Evolutionary conservation across 1,140 invertebrate species (phyloP), one percentile per base, ranked within the genome.

Genomic region (Aethina tumida): DNA sequence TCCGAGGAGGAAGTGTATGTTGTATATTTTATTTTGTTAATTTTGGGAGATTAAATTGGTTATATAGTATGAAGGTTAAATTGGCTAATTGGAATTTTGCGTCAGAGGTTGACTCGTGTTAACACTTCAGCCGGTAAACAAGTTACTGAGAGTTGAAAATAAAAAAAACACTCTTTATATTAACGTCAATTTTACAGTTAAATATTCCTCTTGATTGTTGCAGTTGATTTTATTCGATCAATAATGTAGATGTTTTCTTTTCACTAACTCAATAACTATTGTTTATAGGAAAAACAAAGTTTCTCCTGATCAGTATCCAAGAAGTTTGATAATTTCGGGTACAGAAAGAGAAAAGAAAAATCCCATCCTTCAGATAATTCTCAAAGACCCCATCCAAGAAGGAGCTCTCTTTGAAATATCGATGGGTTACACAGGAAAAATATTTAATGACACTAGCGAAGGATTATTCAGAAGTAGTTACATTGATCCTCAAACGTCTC

Each of bases 381-480:
- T 81, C 0, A 66, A 73, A 10, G 70, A 69, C 35, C 56, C 66
- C n/a, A 39, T 74, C 1, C 68, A 66, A 16, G 29, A 54, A 12
- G 67, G 65, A 0, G 59, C 64, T 0, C 56, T 58, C 12, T 73
- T 70, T 7, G 50, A 70, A 35, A 44, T 82, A 4, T 64, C 69
- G 34, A 65, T 81, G 13, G 62, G 53, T 2, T 82, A 74, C 47
- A 60, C 63, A 15, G 78, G 77, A 9, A 67, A 64, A 26, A 55
- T 81, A 35, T 70, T 68, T 45, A 72, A 67, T 3, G 64, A 65
- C 2, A 65, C 55, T 1, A 68, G 68, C 1, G 70, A 73, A 34
- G 77, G 72, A 0, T 62, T 82, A 9, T 81, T 80, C 47, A 73
- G 67, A 49, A 70, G 69, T 31, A 63, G 62, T 13, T 81, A 79